Evolutionary conservation across 1,140 invertebrate species (phyloP), one percentile per base, ranked within the genome.

Genomic region (Apis laboriosa): DNA sequence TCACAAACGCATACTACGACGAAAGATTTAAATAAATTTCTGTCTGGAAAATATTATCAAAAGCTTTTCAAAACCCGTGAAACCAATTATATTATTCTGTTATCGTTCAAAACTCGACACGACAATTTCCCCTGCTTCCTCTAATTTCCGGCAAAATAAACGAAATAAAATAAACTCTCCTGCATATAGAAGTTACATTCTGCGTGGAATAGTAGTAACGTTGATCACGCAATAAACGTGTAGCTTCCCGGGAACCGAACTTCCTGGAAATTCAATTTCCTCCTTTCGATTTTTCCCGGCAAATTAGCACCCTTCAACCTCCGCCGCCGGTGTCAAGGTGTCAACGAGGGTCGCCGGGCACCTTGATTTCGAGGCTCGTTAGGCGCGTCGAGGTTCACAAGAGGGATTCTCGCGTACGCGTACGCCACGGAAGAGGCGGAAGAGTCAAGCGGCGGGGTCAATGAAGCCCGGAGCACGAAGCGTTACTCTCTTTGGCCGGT

Each of bases 401-500:
- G 56, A 51, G 75, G 51, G 21, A 67, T 55, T 58, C 72, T 68
- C 60, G 24, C 34, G 15, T 67, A 56, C 60, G 56, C 24, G 60
- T 77, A 60, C 34, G 64, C 64, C 19, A 60, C 53, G 77, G 66
- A 80, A 75, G 58, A 68, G 24, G 51, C n/a, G 76, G 34, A 76
- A 64, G 61, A 56, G n/a, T 74, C 72, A 58, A 77, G 60, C n/a
- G 77, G 77, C 64, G 66, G 82, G 77, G 85, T 81, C 85, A 87
- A 87, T 74, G 84, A 86, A 86, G 84, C 84, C 77, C 43, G 76
- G 60, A 71, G 75, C 75, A 75, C 81, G 80, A 64, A 77, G 63
- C 76, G 84, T 82, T 90, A 84, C 88, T 75, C 88, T 75, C 72
- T 89, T 87, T 58, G 61, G 66, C 49, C 51, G 76, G 43, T 43